Evolutionary conservation across 1,140 invertebrate genomes (phyloP).

Genomic region (Musca vetustissima): DNA sequence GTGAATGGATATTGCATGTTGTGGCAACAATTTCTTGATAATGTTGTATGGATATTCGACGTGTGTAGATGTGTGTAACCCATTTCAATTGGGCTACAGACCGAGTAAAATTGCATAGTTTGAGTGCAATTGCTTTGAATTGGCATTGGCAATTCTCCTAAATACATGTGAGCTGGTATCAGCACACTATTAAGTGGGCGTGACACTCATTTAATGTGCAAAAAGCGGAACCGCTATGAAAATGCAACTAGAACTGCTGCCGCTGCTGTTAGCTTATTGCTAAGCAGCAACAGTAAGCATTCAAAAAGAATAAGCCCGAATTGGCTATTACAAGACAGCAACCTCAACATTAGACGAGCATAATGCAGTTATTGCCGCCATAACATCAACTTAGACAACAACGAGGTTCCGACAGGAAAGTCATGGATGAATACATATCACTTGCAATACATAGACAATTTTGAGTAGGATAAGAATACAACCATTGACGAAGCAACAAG

Average conservation of each 20-base stretch:
- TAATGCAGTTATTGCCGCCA: slow-evolving; percentile 22
- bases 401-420: slow-evolving; percentile 14
- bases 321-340: not conserved
- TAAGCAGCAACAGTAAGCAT: not conserved
- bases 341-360: not conserved
- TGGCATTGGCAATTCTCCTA: slow-evolving; percentile 21
- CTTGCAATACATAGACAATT: no score
- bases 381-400: slow-evolving; percentile 18
- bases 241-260: slow-evolving; percentile 1
- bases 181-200: slow-evolving; percentile 23
- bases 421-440: no score
- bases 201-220: slow-evolving; percentile 24
- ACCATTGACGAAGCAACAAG: no score
- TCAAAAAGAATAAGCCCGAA: no score
- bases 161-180: slow-evolving; percentile 21
- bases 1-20: no score
- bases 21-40: no score
- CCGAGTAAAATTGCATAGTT: no score
- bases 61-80: no score
- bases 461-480: no score
- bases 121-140: slow-evolving; percentile 20
- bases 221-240: slow-evolving; percentile 20
- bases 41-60: no score
- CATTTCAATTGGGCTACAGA: no score
- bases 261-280: not conserved